Evolutionary conservation across 2,888 invertebrate genomes (phyloP), one percentile per base, ranked within the genome.

Genomic region (Ecliptopera silaceata): DNA sequence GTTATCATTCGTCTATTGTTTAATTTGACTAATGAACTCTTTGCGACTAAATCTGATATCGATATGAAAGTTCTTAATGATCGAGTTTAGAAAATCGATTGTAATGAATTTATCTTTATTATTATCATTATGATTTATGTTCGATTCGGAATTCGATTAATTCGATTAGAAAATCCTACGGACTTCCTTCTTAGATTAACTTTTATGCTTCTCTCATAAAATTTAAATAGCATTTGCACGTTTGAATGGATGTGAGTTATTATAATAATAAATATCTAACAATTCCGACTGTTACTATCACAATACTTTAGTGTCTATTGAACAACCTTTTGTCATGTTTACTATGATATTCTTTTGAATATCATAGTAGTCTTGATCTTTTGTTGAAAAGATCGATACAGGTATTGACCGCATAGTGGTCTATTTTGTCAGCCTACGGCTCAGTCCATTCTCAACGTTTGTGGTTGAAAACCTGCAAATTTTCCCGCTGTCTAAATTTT

Each of bases 21-120:
- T 79, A 74, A 70, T 69, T 36, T 36, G 75, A 69, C 76, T 85
- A 83, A 86, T 83, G 84, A 86, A 84, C 84, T 85, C 81, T 82
- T 81, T 46, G 47, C 72, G 59, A 69, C 71, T 64, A 64, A 74
- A 72, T 72, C 73, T 58, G 57, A 44, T 57, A 52, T 52, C 72
- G 70, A 72, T 72, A 77, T 76, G 85, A 85, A 86, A 86, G 85
- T 62, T 72, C 71, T 71, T 81, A 81, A 84, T 82, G 78, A 78
- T 74, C 75, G 71, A 32, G 42, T 77, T 80, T 78, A 73, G 72
- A 71, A 70, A 75, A 78, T 77, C 71, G 69, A 70, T 74, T 68
- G 71, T 79, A 76, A 77, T 79, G 68, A 71, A 71, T 70, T 69
- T 74, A 74, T 77, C 72, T 65, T 69, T 69, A 69, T 71, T 72